phyloP scores from a whole-genome alignment of 2,888 invertebrate genomes.

The Clusia tigrina region DNA sequence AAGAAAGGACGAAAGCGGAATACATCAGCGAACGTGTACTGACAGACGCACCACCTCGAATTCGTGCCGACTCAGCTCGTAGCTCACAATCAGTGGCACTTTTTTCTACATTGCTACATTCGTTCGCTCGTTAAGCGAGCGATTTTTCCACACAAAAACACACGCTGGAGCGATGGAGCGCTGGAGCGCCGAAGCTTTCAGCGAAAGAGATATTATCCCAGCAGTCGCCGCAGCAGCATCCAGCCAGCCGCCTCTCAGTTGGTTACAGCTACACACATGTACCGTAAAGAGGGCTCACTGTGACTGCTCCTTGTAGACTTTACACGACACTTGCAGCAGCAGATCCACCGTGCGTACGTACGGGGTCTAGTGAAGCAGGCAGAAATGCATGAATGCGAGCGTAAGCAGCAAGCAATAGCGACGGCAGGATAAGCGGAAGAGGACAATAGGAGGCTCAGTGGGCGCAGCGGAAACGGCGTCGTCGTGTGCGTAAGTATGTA shows the following conservation, averaged over 20 bases:
- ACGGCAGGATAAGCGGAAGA: too few relatives aligned
- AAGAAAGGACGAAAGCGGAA: slow-evolving; percentile 10
- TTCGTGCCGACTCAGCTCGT: background rate
- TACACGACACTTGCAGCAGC: too few relatives aligned
- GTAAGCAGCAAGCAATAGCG: background rate
- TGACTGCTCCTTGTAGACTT: background rate
- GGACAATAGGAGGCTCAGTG: too few relatives aligned
- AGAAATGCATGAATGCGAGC: background rate
- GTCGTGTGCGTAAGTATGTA: background rate
- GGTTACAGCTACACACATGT: background rate
- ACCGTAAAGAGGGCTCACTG: background rate
- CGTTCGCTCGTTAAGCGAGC: background rate
- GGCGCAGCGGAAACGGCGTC: background rate
- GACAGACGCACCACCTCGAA: slow-evolving; percentile 2
- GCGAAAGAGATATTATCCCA: background rate
- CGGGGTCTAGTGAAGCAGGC: too few relatives aligned
- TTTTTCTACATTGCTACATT: background rate
- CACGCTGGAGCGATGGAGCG: background rate
- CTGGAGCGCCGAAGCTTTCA: background rate
- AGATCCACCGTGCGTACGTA: too few relatives aligned
- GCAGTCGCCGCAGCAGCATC: background rate
- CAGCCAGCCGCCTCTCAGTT: slow-evolving; percentile 3
- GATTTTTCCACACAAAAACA: background rate
- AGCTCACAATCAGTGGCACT: background rate
- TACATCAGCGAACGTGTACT: slow-evolving; percentile 1